These are phyloP conservation scores for Melospiza melodia DNA, from an alignment of 2,113 vertebrate species.

Conservation along the genomic window DNA sequence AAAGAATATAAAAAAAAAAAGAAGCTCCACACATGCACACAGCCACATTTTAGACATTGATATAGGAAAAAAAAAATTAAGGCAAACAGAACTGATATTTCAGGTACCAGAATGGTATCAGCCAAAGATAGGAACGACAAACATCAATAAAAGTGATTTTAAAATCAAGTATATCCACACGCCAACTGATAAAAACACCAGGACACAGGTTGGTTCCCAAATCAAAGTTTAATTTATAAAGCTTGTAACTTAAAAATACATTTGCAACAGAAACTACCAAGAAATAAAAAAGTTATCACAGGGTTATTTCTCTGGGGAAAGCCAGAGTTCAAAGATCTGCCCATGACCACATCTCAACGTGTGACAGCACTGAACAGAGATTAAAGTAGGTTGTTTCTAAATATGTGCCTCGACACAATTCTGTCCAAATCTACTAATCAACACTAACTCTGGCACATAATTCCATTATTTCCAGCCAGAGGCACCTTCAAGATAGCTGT, in stretches of 20 bases:
- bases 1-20: neutral
- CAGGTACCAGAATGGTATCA: neutral
- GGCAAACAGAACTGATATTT: neutral
- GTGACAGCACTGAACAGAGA: neutral
- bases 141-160: neutral
- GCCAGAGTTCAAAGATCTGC: neutral
- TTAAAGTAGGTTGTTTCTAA: neutral
- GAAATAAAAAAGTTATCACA: neutral
- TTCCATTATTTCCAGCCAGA: neutral
- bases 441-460: neutral
- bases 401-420: neutral
- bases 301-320: neutral
- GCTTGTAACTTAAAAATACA: neutral
- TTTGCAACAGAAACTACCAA: neutral
- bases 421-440: neutral
- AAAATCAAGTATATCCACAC: neutral
- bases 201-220: constrained; percentile 12
- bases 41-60: neutral
- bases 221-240: constrained; percentile 32
- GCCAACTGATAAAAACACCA: constrained; percentile 5
- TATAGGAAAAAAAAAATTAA: neutral
- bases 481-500: constrained; percentile 11
- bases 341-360: neutral
- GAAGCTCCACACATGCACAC: neutral
- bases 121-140: neutral